Evolutionary conservation across 2,888 invertebrate species (phyloP), one percentile per base, ranked within the genome.

Genomic region (Aporophyla lueneburgensis): DNA sequence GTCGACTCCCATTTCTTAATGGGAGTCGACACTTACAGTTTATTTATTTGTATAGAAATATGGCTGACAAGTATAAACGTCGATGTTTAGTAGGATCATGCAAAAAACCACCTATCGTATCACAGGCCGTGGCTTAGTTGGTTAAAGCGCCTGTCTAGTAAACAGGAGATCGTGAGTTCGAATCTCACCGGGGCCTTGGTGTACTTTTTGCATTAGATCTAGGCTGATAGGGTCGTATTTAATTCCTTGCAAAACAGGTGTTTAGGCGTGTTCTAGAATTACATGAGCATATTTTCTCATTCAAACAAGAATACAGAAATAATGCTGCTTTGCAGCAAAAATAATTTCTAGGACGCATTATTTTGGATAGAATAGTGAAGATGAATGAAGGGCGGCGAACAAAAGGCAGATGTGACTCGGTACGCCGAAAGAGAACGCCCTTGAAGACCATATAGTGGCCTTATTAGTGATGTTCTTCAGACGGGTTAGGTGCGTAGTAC

Each of bases 131-230:
- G 95, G 96, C 95, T 95, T 94, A 95, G 94, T 95, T 95, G 95
- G 95, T 95, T 95, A 95, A 95, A 95, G 95, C 95, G 95, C 95
- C 96, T 96, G 96, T 96, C 95, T 95, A 95, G 95, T 96, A 96
- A 95, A 96, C 96, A 95, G 95, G 95, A 95, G 95, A 95, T 95
- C 95, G 91, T 88, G 95, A 95, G 95, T 95, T 95, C 95, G 95
- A 96, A 95, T 95, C 95, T 95, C 94, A 95, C 91, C 95, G 95
- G 95, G 94, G 95, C 95, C 95, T 94, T 12, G 2, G 97, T 51
- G n/a, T 27, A 16, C n/a, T 76, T 79, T 79, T 76, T 76, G 58
- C 21, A 16, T 51, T 56, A 27, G 2, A 1, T n/a, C n/a, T 53
- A 43, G 5, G 7, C 5, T 21, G 16, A 40, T 53, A 24, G 10